Base-by-base conservation (phyloP, 2,797 vertebrate species). In the Hemibagrus guttatus region DNA sequence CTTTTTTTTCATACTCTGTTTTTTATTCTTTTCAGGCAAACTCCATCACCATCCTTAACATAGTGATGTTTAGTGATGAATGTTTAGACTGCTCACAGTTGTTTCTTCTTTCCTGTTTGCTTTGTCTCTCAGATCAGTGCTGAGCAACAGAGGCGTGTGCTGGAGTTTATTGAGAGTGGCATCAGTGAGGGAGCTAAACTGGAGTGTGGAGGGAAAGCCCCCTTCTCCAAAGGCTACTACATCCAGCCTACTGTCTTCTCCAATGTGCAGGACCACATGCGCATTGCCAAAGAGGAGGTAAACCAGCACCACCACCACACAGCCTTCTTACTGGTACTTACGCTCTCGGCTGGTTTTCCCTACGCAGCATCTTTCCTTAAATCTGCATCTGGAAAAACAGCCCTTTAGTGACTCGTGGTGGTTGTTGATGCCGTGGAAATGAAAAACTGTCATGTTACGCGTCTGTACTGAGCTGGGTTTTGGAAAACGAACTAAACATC, bases 281-380 rank as follows among this genome's bases (percentile, higher is more conserved):
- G 97, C 90, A 98, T 99, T 72, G 97, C 98, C 90, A 98, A 96
- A 93, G 98, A 99, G 91, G 98, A 99, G 97, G 98, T 99, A 96
- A 26, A 21, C 4, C 69, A n/a, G 83, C 26, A 21, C 16, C 46
- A 78, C 16, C 1, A 61, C 63, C 79, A 19, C 35, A 78, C 46
- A 35, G 49, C 84, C 63, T 61, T 76, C 71, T 82, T 83, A 83
- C 86, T 76, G 86, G 72, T 74, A 79, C 74, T 87, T 61, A 84
- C 23, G 39, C 64, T 68, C 5, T 75, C 14, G 35, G 49, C 71
- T 46, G 31, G 49, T 76, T 76, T 83, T 83, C 71, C 58, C 28
- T 86, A 66, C 61, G 6, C 66, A 56, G 46, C 81, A 69, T 82
- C 56, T 75, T 81, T 42, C 17, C 21, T 59, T 79, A 58, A 61